A percentile compares a stretch with the other conserved stretches of the same genome.
Evolutionary conservation across 2,113 vertebrate genomes (phyloP).

Genomic region (Myotis brandtii): DNA sequence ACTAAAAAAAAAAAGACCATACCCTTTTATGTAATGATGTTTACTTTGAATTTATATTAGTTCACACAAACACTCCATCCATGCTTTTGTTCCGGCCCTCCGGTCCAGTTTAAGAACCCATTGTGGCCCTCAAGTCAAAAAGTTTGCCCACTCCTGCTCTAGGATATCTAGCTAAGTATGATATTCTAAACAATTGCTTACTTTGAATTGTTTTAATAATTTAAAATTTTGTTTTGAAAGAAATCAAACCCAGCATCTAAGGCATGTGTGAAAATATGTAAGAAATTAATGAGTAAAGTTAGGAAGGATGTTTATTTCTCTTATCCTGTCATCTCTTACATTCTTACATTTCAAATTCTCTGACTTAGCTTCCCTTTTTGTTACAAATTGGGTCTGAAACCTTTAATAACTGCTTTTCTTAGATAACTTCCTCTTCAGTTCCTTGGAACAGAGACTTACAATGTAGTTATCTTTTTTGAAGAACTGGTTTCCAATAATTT

Average conservation of each 20-base stretch:
- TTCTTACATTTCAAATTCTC: conserved; percentile 71
- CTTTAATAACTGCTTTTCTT: conserved; percentile 71
- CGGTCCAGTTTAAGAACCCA: too few relatives aligned
- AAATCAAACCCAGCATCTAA: conserved; percentile 63
- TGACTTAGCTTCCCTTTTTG: conserved; percentile 68
- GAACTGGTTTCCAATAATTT: conserved; percentile 83
- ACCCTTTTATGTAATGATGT: too few relatives aligned
- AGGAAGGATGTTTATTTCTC: conserved; percentile 65
- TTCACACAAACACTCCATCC: too few relatives aligned
- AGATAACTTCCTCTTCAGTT: conserved; percentile 61
- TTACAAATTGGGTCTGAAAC: conserved; percentile 67
- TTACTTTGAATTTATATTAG: too few relatives aligned
- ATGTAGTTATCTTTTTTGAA: conserved; percentile 83
- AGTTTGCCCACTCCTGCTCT: too few relatives aligned
- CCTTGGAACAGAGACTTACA: conserved; percentile 79
- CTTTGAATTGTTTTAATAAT: conserved; percentile 34
- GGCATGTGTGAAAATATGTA: conserved; percentile 63
- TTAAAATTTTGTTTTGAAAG: conserved; percentile 35
- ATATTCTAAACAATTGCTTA: background rate
- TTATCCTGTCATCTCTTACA: conserved; percentile 77
- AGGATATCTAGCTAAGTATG: background rate
- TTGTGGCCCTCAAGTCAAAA: too few relatives aligned
- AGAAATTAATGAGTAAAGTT: conserved; percentile 65
- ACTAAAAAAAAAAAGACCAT: too few relatives aligned
- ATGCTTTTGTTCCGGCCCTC: too few relatives aligned